Evolutionary conservation across 2,888 invertebrate genomes (phyloP).

Genomic region (Tipula unca): DNA sequence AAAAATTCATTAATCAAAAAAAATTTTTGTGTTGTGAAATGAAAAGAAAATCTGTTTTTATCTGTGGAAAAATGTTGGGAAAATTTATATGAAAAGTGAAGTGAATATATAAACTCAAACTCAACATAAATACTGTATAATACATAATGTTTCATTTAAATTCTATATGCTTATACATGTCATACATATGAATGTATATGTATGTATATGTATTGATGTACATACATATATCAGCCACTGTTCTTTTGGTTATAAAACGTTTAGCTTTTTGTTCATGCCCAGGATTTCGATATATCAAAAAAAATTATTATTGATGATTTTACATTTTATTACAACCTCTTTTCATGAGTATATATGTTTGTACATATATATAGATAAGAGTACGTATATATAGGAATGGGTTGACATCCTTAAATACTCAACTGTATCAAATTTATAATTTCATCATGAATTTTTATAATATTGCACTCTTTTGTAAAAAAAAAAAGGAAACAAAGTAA

Average conservation of each 20-base stretch:
- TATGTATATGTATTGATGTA: neutral
- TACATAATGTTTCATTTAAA: neutral
- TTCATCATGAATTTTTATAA: neutral
- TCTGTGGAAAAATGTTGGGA: neutral
- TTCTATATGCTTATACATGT: neutral
- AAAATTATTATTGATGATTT: neutral
- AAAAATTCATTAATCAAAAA: slow-evolving; percentile 2
- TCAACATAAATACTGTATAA: neutral
- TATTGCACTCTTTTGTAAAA: neutral
- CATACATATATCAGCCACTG: neutral
- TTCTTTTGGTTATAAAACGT: neutral
- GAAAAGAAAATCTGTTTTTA: slow-evolving; percentile 8
- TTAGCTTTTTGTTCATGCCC: neutral
- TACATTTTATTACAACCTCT: neutral
- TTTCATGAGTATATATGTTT: neutral
- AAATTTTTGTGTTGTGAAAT: neutral
- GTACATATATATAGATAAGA: neutral
- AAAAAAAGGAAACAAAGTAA: neutral
- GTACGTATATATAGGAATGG: too few species aligned
- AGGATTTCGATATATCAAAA: neutral
- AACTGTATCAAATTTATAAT: neutral
- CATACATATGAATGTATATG: neutral
- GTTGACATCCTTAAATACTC: neutral
- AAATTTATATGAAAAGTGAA: neutral
- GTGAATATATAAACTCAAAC: slow-evolving; percentile 8